Conservation (phyloP, 2,797 vertebrate species). For the Lemur catta region DNA sequence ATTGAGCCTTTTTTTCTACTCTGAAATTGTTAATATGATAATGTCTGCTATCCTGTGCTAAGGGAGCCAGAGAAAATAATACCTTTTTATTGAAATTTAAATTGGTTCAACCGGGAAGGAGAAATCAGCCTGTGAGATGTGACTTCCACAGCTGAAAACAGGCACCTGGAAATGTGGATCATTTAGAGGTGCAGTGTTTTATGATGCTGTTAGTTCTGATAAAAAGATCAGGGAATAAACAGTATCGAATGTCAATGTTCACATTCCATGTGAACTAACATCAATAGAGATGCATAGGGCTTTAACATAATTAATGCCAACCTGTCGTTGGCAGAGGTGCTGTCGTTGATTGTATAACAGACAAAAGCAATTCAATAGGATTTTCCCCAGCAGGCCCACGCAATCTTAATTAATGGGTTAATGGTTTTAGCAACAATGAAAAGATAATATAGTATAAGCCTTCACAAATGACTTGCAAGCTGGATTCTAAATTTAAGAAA, state of each 20-base stretch:
- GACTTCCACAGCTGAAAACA: slow-evolving; percentile 71
- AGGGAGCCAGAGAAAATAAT: slow-evolving; percentile 26
- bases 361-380: slow-evolving; percentile 67
- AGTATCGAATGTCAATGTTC: slow-evolving; percentile 65
- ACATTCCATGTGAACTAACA: slow-evolving; percentile 72
- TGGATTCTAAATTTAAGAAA: slow-evolving; percentile 19
- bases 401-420: slow-evolving; percentile 74
- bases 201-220: slow-evolving; percentile 71
- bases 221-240: slow-evolving; percentile 69
- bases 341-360: slow-evolving; percentile 64
- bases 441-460: slow-evolving; percentile 29
- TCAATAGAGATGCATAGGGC: slow-evolving; percentile 63
- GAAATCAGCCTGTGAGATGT: slow-evolving; percentile 67
- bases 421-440: slow-evolving; percentile 62
- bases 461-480: slow-evolving; percentile 63
- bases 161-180: slow-evolving; percentile 61
- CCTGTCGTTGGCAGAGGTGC: no score
- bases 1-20: not conserved
- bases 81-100: slow-evolving; percentile 32
- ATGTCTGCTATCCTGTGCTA: not conserved
- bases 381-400: slow-evolving; percentile 55
- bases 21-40: slow-evolving; percentile 47
- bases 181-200: slow-evolving; percentile 66
- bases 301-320: slow-evolving; percentile 62
- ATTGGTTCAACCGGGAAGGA: not conserved